Evolutionary conservation across 2,888 invertebrate genomes (phyloP), one percentile per base, ranked within the genome.

Genomic region (Lycophotia porphyrea): DNA sequence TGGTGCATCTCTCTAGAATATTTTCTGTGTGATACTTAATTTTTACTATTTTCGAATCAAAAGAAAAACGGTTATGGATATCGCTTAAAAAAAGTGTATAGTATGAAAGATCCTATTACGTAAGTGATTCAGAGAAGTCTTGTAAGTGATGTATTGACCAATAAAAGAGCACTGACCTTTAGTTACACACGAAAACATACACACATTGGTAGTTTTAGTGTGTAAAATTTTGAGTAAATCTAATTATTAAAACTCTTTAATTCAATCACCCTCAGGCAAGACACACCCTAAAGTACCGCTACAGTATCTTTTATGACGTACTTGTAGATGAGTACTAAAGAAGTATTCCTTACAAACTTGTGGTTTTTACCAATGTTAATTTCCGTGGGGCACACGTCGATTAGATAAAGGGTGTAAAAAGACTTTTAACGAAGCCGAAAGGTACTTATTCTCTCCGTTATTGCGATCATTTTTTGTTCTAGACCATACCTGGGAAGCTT

Each of bases 1-100:
- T 75, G 52, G 63, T 78, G 78, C 75, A 84, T 73, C 81, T 76
- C 81, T 74, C 73, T 60, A 36, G 55, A 78, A 74, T 71, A 78
- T 81, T 68, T 84, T 81, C 64, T 60, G 61, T 60, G 61, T 18
- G 42, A 34, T 67, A 65, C 52, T 76, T 82, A 82, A 69, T 82
- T 82, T 73, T 83, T 80, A 82, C 24, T 42, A 63, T 71, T 71
- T 68, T 69, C 65, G 76, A 74, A 76, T 73, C 60, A 74, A 78
- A 74, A 55, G 60, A 70, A 34, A n/a, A 44, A 61, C 52, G 61
- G 49, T 27, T 36, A 61, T 70, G 66, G 55, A 11, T 27, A 42
- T 61, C 49, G 24, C 5, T 39, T 0, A 39, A 68, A 24, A 67
- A 61, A 36, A n/a, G 4, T n/a, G 21, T 24, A 24, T 63, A 31